Percentiles rank a stretch among this genome's conserved stretches.
Conservation (phyloP, 1,140 invertebrate species). For the Dysdera silvatica region DNA sequence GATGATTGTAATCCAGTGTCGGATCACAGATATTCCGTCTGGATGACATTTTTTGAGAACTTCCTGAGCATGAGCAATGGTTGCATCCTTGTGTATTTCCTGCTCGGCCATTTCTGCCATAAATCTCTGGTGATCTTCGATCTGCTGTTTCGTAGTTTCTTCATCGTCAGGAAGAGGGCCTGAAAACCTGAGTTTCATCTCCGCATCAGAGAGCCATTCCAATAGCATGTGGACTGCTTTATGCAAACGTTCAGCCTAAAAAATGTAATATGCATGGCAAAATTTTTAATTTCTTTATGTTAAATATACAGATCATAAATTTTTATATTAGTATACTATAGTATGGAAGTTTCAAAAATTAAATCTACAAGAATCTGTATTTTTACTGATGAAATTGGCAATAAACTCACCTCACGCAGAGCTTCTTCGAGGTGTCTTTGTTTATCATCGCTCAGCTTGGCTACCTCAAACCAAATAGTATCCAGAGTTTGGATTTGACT, state of each 20-base stretch:
- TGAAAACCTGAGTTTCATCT: conserved; percentile 78
- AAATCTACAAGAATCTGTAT: background rate
- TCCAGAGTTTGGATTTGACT: conserved; percentile 75
- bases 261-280: conserved; percentile 9
- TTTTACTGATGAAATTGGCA: background rate
- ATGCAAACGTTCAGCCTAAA: conserved; percentile 79
- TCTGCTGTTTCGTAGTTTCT: conserved; percentile 70
- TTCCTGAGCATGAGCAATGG: conserved; percentile 73
- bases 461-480: conserved; percentile 75
- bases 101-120: conserved; percentile 73
- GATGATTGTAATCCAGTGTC: conserved; percentile 96
- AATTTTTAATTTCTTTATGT: no score
- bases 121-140: conserved; percentile 78
- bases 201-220: conserved; percentile 92
- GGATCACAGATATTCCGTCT: conserved; percentile 85
- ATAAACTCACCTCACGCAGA: conserved; percentile 50
- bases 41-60: conserved; percentile 88
- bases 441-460: conserved; percentile 64
- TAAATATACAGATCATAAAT: no score
- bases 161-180: conserved; percentile 84
- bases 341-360: background rate
- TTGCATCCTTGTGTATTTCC: conserved; percentile 76
- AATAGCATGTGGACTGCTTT: conserved; percentile 85
- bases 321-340: no score
- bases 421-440: conserved; percentile 73